phyloP scores from a whole-genome alignment of 2,113 vertebrate species.

The Dendropsophus ebraccatus region DNA sequence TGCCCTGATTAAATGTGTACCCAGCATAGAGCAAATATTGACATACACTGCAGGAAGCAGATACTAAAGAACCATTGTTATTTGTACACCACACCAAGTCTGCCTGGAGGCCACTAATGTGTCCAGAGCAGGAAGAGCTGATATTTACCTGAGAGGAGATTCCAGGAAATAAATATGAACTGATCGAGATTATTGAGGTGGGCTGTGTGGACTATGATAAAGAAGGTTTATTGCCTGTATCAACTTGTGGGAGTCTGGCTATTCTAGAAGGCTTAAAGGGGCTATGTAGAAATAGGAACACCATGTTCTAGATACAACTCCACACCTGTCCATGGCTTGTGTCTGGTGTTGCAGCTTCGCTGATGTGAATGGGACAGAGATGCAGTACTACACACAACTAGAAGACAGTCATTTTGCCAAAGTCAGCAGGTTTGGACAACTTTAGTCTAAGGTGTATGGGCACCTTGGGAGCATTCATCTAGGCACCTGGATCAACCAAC shows the following conservation, averaged over 20 bases:
- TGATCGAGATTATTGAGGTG: constrained; percentile 13
- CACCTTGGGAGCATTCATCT: no score
- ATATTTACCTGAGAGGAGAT: constrained; percentile 36
- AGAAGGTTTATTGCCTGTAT: neutral
- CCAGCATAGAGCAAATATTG: constrained; percentile 55
- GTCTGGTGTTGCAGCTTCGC: no score
- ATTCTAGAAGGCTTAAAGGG: neutral
- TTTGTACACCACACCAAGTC: constrained; percentile 49
- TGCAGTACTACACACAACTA: neutral
- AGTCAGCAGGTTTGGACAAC: no score
- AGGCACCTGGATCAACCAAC: no score
- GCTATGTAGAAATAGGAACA: no score
- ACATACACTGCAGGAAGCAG: constrained; percentile 57
- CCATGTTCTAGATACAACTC: no score
- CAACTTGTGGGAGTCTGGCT: neutral
- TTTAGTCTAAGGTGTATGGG: no score
- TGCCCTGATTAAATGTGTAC: constrained; percentile 58
- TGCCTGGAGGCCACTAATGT: constrained; percentile 47
- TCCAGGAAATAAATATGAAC: neutral
- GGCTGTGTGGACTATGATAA: neutral
- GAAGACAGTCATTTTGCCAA: neutral
- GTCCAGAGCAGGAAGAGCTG: constrained; percentile 48
- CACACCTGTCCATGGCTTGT: neutral
- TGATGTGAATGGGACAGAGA: neutral
- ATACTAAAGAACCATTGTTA: constrained; percentile 54